phyloP scores from a whole-genome alignment of 1,140 invertebrate genomes.

The Alviniconcha marisindica region DNA sequence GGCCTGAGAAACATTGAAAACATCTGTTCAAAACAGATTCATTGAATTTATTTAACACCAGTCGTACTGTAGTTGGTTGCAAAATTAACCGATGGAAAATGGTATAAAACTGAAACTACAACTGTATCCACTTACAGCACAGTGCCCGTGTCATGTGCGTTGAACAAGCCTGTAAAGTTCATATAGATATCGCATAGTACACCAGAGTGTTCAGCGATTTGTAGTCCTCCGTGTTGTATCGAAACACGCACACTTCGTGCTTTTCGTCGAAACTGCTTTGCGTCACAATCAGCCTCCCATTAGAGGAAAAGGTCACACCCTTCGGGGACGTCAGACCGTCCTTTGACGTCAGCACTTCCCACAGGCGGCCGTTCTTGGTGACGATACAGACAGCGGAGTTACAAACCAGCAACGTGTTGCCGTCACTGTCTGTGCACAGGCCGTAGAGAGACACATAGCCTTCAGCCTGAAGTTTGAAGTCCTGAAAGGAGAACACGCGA shows the following conservation, averaged over 20 bases:
- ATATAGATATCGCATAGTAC: conserved; percentile 71
- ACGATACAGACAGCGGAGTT: conserved; percentile 69
- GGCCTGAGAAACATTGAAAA: too few relatives aligned
- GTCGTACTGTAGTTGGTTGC: too few relatives aligned
- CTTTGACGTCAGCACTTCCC: conserved; percentile 68
- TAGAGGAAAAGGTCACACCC: conserved; percentile 61
- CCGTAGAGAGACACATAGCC: conserved; percentile 67
- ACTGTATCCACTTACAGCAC: too few relatives aligned
- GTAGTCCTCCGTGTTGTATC: conserved; percentile 69
- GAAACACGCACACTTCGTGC: conserved; percentile 67
- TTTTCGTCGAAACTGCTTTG: conserved; percentile 61
- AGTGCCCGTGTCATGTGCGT: too few relatives aligned
- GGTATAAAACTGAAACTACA: too few relatives aligned
- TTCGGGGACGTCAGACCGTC: conserved; percentile 68
- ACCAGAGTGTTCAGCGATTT: conserved; percentile 67
- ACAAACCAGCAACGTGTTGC: conserved; percentile 70
- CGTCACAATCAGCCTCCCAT: conserved; percentile 65
- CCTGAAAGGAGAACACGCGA: conserved; percentile 58
- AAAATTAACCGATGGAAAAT: too few relatives aligned
- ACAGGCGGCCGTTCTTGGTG: conserved; percentile 69
- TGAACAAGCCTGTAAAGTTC: conserved; percentile 1
- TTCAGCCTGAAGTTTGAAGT: conserved; percentile 61
- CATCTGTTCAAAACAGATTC: too few relatives aligned
- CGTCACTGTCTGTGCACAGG: conserved; percentile 66
- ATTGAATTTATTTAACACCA: too few relatives aligned